Conservation (phyloP, 2,888 invertebrate genomes). For the Chymomyza fuscimana region DNA sequence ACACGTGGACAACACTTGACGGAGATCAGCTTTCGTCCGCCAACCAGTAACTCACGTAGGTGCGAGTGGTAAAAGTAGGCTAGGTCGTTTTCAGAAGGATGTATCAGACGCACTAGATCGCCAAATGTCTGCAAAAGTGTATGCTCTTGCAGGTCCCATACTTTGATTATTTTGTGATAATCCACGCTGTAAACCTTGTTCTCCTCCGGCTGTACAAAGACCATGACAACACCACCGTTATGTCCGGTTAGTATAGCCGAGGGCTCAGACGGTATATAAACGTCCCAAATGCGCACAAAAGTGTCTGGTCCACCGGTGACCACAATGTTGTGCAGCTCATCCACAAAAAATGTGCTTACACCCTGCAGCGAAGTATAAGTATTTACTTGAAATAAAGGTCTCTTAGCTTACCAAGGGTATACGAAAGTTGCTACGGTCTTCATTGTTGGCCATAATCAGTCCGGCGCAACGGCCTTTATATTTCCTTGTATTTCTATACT, state of each 20-base stretch:
- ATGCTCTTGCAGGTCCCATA: slow-evolving; percentile 87
- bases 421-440: slow-evolving; percentile 69
- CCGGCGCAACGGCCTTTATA: slow-evolving; percentile 76
- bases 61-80: slow-evolving; percentile 84
- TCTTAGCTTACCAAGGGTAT: slow-evolving; percentile 66
- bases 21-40: slow-evolving; percentile 84
- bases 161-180: slow-evolving; percentile 86
- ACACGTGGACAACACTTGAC: slow-evolving; percentile 85
- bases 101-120: slow-evolving; percentile 83
- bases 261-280: slow-evolving; percentile 86
- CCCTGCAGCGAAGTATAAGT: slow-evolving; percentile 79
- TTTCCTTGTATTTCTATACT: slow-evolving; percentile 80
- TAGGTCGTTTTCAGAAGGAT: slow-evolving; percentile 83
- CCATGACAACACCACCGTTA: slow-evolving; percentile 84
- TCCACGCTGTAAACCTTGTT: slow-evolving; percentile 86
- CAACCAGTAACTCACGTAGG: slow-evolving; percentile 85
- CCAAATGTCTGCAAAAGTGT: slow-evolving; percentile 85
- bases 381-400: background rate
- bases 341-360: slow-evolving; percentile 83
- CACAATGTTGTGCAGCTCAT: slow-evolving; percentile 82
- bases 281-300: slow-evolving; percentile 88
- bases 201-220: slow-evolving; percentile 85
- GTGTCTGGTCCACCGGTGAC: slow-evolving; percentile 89
- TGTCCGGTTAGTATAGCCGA: slow-evolving; percentile 85
- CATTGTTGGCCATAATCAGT: slow-evolving; percentile 63